phyloP scores from a whole-genome alignment of 2,797 vertebrate species.

The Alcedo quadribrachys region DNA sequence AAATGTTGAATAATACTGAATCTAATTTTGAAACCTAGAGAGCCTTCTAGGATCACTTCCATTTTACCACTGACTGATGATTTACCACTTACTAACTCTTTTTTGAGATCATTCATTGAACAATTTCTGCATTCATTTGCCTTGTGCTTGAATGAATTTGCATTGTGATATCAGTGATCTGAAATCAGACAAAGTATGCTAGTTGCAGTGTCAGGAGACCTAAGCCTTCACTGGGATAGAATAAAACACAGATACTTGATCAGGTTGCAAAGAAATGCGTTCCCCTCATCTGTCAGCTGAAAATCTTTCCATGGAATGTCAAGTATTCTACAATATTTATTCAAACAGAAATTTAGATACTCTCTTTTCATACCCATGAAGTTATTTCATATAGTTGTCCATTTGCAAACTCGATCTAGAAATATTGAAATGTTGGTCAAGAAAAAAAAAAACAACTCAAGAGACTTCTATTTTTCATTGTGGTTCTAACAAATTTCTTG shows the following conservation, averaged over 20 bases:
- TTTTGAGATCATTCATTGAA: constrained; percentile 20
- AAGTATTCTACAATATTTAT: constrained; percentile 2
- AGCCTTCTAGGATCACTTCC: neutral
- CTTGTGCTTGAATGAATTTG: neutral
- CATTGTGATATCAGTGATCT: neutral
- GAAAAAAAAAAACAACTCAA: neutral
- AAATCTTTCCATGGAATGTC: neutral
- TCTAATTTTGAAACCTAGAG: constrained; percentile 34
- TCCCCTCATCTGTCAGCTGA: neutral
- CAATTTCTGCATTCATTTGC: neutral
- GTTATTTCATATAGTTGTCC: neutral
- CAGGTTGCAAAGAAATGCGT: neutral
- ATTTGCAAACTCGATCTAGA: neutral
- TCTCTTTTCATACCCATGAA: neutral
- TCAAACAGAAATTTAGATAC: neutral
- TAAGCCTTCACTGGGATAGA: neutral
- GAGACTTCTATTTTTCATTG: neutral
- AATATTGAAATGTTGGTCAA: neutral
- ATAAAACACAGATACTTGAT: neutral
- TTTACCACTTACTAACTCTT: constrained; percentile 32
- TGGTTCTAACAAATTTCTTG: neutral
- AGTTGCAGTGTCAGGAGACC: neutral
- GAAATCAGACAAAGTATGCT: neutral
- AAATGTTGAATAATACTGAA: constrained; percentile 39
- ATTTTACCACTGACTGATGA: neutral